phyloP scores from a whole-genome alignment of 2,113 vertebrate species.

The Oncorhynchus nerka region DNA sequence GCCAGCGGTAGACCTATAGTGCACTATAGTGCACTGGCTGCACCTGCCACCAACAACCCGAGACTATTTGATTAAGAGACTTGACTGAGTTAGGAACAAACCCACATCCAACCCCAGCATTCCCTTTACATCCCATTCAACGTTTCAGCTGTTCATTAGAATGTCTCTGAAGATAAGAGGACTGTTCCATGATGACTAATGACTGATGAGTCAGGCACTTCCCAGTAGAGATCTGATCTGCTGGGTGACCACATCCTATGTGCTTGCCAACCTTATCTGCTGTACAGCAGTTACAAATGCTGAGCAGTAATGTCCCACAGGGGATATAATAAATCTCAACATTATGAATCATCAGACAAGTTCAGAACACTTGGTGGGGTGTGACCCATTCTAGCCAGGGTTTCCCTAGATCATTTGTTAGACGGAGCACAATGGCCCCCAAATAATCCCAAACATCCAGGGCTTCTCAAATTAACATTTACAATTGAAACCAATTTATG shows the following conservation, averaged over 20 bases:
- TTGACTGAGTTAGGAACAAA: constrained; percentile 9
- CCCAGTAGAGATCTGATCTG: constrained; percentile 29
- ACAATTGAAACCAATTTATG: too few species aligned
- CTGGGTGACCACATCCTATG: constrained; percentile 54
- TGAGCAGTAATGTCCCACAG: constrained; percentile 30
- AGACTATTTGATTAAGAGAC: background rate
- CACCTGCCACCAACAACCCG: too few species aligned
- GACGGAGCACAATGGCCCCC: too few species aligned
- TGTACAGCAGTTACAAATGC: constrained; percentile 40
- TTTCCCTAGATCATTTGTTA: too few species aligned
- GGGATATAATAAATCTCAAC: constrained; percentile 16
- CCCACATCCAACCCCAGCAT: background rate
- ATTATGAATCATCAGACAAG: constrained; percentile 27
- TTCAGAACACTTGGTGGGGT: background rate
- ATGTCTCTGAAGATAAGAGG: background rate
- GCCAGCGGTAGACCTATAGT: too few species aligned
- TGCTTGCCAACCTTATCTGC: constrained; percentile 30
- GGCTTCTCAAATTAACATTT: too few species aligned
- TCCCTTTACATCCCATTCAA: constrained; percentile 15
- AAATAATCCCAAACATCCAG: too few species aligned
- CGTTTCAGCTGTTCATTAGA: constrained; percentile 23
- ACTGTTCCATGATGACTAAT: constrained; percentile 33
- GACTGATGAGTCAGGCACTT: constrained; percentile 16
- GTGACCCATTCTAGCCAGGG: background rate
- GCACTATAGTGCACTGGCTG: too few species aligned